These are phyloP conservation scores for Eupithecia insigniata DNA, from an alignment of 2,888 invertebrate genomes.

Conservation along the genomic window DNA sequence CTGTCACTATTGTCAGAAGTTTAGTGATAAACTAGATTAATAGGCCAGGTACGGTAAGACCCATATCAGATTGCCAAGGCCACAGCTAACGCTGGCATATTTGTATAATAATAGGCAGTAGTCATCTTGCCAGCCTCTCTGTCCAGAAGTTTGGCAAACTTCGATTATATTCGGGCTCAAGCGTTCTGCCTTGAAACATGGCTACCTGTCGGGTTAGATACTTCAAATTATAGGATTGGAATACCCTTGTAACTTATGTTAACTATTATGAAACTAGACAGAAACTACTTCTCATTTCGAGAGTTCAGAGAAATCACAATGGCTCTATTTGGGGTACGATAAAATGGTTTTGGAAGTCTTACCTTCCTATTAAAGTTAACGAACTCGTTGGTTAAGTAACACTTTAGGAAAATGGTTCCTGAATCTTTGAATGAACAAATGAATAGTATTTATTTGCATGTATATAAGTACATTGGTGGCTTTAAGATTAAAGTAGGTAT, in stretches of 20 bases:
- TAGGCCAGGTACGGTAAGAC: neutral
- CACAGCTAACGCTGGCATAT: conserved; percentile 31
- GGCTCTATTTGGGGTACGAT: conserved; percentile 26
- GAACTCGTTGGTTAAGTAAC: conserved; percentile 30
- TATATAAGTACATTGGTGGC: no score
- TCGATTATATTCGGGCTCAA: conserved; percentile 63
- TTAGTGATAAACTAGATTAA: conserved; percentile 4
- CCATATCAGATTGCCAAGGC: conserved; percentile 4
- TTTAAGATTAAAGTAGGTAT: no score
- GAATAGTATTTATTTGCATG: no score
- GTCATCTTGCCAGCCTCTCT: conserved; percentile 58
- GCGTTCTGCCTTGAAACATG: conserved; percentile 77
- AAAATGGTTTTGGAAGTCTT: conserved; percentile 33
- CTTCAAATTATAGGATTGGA: conserved; percentile 58
- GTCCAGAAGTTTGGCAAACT: conserved; percentile 68
- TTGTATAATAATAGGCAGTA: conserved; percentile 49
- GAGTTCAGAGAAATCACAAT: conserved; percentile 37
- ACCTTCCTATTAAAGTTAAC: conserved; percentile 31
- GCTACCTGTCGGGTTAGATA: conserved; percentile 51
- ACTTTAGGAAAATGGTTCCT: conserved; percentile 25
- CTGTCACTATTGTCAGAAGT: neutral
- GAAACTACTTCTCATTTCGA: conserved; percentile 34
- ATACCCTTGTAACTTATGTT: conserved; percentile 48
- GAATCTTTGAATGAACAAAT: no score
- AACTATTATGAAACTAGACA: conserved; percentile 47